These are phyloP conservation scores for Pollachius pollachius DNA, from an alignment of 2,113 vertebrate genomes.

Conservation along the genomic window DNA sequence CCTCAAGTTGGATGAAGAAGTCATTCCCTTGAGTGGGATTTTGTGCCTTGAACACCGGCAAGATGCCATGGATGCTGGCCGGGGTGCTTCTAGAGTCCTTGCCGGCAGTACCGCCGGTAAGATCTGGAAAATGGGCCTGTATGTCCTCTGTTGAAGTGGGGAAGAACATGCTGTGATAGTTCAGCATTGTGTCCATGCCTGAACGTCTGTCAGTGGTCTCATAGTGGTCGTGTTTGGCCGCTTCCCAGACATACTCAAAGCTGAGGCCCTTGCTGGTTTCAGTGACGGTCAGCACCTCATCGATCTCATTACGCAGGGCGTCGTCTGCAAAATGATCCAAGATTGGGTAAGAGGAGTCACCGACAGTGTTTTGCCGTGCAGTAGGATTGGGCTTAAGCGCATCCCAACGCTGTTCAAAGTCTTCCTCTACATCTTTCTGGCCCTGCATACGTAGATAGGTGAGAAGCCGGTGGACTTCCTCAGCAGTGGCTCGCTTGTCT, in stretches of 20 bases:
- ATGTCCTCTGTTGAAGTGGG: conserved; percentile 84
- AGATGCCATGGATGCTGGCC: conserved; percentile 77
- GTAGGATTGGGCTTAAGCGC: conserved; percentile 85
- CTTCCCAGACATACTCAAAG: conserved; percentile 97
- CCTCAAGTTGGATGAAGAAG: conserved; percentile 94
- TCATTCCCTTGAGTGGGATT: conserved; percentile 88
- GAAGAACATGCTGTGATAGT: conserved; percentile 93
- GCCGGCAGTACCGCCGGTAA: conserved; percentile 44
- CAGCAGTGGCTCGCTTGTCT: conserved; percentile 89
- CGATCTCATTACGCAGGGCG: conserved; percentile 85
- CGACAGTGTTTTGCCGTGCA: conserved; percentile 77
- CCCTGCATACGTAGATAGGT: conserved; percentile 95
- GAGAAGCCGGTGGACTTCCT: conserved; percentile 90
- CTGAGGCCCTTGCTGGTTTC: conserved; percentile 95
- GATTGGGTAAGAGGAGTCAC: conserved; percentile 90
- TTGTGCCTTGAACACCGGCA: conserved; percentile 90
- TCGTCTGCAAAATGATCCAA: conserved; percentile 88
- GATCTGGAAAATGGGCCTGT: conserved; percentile 78
- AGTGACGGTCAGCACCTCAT: conserved; percentile 93
- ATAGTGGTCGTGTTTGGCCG: conserved; percentile 91
- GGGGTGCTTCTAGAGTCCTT: conserved; percentile 62
- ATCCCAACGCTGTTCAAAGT: conserved; percentile 95
- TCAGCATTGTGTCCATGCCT: conserved; percentile 78
- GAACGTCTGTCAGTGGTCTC: conserved; percentile 75
- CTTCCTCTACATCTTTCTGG: conserved; percentile 86